Percentiles rank a stretch among this genome's conserved stretches.
phyloP scores from a whole-genome alignment of 2,797 vertebrate genomes.

The Hylomyscus alleni region DNA sequence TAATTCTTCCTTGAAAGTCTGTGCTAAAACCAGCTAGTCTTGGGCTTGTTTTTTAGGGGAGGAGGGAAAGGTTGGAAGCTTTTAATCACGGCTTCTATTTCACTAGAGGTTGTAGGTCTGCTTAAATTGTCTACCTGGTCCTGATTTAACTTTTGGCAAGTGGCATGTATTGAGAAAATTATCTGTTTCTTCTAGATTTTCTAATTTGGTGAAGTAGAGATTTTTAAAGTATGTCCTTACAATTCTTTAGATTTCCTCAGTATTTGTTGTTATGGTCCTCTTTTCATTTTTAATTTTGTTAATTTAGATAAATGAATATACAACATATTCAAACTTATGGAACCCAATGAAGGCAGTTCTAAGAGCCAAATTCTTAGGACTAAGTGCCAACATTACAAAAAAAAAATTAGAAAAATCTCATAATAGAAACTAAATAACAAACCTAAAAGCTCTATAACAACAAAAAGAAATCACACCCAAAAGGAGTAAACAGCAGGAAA shows the following conservation, averaged over 20 bases:
- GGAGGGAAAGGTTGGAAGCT: not conserved
- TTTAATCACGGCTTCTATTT: not conserved
- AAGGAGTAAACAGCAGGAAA: not conserved
- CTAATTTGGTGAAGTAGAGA: not conserved
- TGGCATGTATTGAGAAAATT: not conserved
- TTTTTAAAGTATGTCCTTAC: not conserved
- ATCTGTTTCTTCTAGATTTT: not conserved
- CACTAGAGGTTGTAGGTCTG: not conserved
- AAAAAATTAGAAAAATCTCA: not conserved
- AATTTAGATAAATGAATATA: not conserved
- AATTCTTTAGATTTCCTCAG: not conserved
- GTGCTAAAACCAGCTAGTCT: not conserved
- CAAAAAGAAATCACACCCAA: not conserved
- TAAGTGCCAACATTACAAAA: not conserved
- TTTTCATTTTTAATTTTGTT: not conserved
- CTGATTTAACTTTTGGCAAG: conserved; percentile 4
- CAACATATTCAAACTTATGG: not conserved
- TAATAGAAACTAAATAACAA: not conserved
- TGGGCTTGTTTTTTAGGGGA: no score
- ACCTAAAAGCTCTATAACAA: not conserved
- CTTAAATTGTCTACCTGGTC: not conserved
- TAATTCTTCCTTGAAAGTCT: not conserved
- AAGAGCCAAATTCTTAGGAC: not conserved
- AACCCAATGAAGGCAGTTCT: not conserved
- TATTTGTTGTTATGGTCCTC: not conserved